These are phyloP conservation scores for Himalopsyche tibetana DNA, from an alignment of 2,888 invertebrate genomes.

Conservation along the genomic window DNA sequence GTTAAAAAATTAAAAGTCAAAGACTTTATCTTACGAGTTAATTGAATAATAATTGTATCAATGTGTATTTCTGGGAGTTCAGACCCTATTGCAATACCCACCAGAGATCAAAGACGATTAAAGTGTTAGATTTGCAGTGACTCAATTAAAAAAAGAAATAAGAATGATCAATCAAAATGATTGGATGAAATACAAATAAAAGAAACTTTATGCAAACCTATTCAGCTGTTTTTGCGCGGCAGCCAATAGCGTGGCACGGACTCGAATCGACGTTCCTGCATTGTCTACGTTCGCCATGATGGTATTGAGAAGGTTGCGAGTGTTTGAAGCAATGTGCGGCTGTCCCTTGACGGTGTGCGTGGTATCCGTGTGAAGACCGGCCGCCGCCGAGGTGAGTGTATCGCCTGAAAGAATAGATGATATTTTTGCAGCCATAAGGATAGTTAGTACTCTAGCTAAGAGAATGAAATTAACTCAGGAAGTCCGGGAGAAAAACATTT, in stretches of 20 bases:
- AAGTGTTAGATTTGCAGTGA: background rate
- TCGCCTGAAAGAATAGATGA: constrained; percentile 69
- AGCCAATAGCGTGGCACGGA: constrained; percentile 78
- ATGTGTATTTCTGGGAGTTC: no score
- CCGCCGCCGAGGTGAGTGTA: constrained; percentile 70
- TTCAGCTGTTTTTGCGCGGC: constrained; percentile 82
- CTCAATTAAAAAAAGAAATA: background rate
- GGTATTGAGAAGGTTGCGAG: constrained; percentile 84
- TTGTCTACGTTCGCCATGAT: constrained; percentile 85
- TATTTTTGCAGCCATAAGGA: no score
- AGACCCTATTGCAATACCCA: no score
- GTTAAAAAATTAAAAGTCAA: no score
- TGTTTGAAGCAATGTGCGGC: constrained; percentile 80
- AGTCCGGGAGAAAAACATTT: no score
- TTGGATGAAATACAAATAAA: background rate
- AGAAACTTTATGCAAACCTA: constrained; percentile 70
- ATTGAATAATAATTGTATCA: no score
- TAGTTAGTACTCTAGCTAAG: no score
- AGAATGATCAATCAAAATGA: background rate
- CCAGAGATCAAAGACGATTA: no score
- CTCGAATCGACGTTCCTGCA: constrained; percentile 78
- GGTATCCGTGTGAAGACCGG: constrained; percentile 67
- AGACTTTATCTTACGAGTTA: no score
- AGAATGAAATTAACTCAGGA: no score
- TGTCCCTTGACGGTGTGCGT: constrained; percentile 67